Base-by-base conservation (phyloP, 2,888 invertebrate genomes). In the Blastobasis adustella region DNA sequence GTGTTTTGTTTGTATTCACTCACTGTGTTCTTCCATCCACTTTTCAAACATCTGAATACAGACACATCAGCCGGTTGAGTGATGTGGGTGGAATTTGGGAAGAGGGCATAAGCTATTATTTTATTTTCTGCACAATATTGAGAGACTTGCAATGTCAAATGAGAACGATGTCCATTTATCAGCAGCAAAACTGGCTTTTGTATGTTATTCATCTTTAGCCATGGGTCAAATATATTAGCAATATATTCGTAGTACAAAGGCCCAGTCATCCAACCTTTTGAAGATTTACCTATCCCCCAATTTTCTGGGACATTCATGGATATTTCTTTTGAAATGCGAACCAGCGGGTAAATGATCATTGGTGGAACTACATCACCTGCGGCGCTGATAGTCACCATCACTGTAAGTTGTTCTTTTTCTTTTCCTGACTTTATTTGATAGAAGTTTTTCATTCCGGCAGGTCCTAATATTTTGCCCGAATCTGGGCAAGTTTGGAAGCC, bases 101-200 rank as follows among this genome's bases (percentile, higher is more conserved):
- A 63, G 5, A 79, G 58, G 9, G 67, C 60, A 46, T 55, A 71
- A 59, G 37, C 76, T 23, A 51, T 46, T 10, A 53, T 78, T 37
- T 60, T 50, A 50, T 76, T 69, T 47, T 69, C 61, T 44, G 54
- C 54, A 53, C 76, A 79, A 59, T 74, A 79, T 41, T 73, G 50
- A 46, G 67, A 67, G 9, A 75, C 53, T 47, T 69, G 62, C 52
- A 72, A 53, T 8, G 72, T 73, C 51, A 79, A 46, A 54, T 81
- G 74, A 8, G 76, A 78, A 5, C 60, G 49, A 55, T 78, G 76
- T 10, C 73, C 73, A 60, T 81, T 78, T 46, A 82, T 51, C 51
- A 71, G 76, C 5, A 79, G 46, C 45, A 81, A 61, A 42, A 79
- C 61, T 36, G 76, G 23, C n/a, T n/a, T n/a, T n/a, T n/a, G n/a